These are phyloP conservation scores for Florisuga fusca DNA, from an alignment of 2,797 vertebrate species.

Conservation along the genomic window DNA sequence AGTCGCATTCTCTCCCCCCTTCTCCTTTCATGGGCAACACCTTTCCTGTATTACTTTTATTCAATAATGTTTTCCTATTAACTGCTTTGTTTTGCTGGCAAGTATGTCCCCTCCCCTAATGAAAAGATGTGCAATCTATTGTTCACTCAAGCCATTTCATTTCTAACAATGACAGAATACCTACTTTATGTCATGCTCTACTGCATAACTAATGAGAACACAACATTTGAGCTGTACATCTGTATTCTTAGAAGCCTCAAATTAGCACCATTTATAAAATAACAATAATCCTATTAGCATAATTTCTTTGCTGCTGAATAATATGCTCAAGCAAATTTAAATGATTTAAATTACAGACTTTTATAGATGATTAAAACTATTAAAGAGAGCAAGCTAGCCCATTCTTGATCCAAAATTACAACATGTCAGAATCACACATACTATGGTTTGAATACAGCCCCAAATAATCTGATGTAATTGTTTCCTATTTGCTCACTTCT, in stretches of 20 bases:
- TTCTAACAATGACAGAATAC: conserved; percentile 56
- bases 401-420: neutral
- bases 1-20: neutral
- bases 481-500: neutral
- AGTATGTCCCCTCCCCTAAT: neutral
- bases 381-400: neutral
- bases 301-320: conserved; percentile 48
- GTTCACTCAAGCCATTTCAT: conserved; percentile 29
- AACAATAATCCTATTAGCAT: conserved; percentile 56
- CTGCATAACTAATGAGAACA: conserved; percentile 17
- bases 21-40: neutral
- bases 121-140: conserved; percentile 23
- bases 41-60: neutral
- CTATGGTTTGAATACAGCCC: neutral
- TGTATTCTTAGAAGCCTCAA: conserved; percentile 47
- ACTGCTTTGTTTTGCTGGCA: conserved; percentile 35
- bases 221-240: conserved; percentile 6
- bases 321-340: conserved; percentile 24
- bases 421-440: neutral
- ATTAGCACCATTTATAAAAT: conserved; percentile 62
- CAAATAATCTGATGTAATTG: neutral
- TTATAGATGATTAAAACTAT: neutral
- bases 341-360: conserved; percentile 41
- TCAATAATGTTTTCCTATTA: neutral
- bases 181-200: conserved; percentile 33